Percentiles rank a stretch among this genome's conserved stretches.
These are phyloP conservation scores for Ctenodactylus gundi DNA, from an alignment of 2,113 vertebrate species.

Conservation along the genomic window DNA sequence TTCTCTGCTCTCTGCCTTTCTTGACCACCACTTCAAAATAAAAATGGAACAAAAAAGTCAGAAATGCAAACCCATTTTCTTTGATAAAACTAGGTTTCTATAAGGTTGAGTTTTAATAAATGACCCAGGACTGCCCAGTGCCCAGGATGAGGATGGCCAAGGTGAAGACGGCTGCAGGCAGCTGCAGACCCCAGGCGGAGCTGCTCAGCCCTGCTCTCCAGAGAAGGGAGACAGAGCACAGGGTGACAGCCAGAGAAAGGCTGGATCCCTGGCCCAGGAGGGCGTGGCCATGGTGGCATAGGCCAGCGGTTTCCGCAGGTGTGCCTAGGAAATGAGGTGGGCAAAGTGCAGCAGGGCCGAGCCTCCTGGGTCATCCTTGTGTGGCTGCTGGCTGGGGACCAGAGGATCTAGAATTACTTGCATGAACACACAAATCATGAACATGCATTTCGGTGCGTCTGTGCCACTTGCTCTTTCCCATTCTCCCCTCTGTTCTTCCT, in stretches of 20 bases:
- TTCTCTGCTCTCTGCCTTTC: background rate
- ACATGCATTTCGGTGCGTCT: background rate
- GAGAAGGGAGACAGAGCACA: background rate
- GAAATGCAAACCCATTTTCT: background rate
- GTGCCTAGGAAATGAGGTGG: background rate
- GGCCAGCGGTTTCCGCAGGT: background rate
- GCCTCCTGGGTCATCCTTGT: no score
- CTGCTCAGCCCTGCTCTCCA: background rate
- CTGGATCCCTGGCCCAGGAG: no score
- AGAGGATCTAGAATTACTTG: background rate
- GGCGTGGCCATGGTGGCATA: background rate
- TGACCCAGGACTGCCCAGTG: background rate
- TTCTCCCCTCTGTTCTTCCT: no score
- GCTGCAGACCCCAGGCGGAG: background rate
- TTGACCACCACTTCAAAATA: constrained; percentile 21
- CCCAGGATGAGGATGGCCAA: background rate
- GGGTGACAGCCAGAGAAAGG: background rate
- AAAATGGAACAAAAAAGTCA: background rate
- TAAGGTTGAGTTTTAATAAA: background rate
- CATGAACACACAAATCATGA: background rate
- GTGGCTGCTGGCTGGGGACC: background rate
- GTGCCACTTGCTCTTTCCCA: background rate
- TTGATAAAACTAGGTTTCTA: background rate
- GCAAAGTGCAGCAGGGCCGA: background rate
- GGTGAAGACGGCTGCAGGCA: background rate